Conservation (phyloP, 2,888 invertebrate species). For the Cheilosia urbana region DNA sequence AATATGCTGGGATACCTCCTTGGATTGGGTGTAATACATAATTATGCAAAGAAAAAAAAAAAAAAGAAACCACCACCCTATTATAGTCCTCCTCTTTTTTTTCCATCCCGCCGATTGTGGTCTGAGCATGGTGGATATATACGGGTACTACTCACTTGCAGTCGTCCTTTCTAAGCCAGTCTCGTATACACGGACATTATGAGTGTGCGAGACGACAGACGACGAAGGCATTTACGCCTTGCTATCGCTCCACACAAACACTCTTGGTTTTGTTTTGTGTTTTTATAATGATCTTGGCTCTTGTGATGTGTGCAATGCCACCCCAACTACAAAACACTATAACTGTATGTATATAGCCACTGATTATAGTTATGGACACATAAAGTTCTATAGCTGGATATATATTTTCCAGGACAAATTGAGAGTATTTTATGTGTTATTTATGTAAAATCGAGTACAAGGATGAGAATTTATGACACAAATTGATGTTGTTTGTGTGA, state of each 20-base stretch:
- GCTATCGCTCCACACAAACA: background rate
- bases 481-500: constrained; percentile 64
- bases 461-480: constrained; percentile 66
- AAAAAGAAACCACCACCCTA: constrained; percentile 30
- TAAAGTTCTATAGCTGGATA: constrained; percentile 37
- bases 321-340: background rate
- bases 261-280: constrained; percentile 53
- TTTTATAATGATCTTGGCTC: constrained; percentile 54
- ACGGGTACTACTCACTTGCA: constrained; percentile 55
- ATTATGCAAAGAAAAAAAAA: constrained; percentile 42
- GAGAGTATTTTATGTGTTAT: constrained; percentile 66
- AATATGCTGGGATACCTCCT: constrained; percentile 43
- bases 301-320: constrained; percentile 18
- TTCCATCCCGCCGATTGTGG: constrained; percentile 11
- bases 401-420: constrained; percentile 62
- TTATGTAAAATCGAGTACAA: constrained; percentile 70
- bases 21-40: constrained; percentile 52
- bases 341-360: constrained; percentile 10
- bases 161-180: constrained; percentile 43
- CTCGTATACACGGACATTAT: constrained; percentile 48
- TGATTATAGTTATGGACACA: constrained; percentile 63
- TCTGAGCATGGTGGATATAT: too few species aligned
- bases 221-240: constrained; percentile 44
- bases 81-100: constrained; percentile 46
- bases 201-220: constrained; percentile 26